Conservation (phyloP, 2,113 vertebrate species). For the Sceloporus tristichus region DNA sequence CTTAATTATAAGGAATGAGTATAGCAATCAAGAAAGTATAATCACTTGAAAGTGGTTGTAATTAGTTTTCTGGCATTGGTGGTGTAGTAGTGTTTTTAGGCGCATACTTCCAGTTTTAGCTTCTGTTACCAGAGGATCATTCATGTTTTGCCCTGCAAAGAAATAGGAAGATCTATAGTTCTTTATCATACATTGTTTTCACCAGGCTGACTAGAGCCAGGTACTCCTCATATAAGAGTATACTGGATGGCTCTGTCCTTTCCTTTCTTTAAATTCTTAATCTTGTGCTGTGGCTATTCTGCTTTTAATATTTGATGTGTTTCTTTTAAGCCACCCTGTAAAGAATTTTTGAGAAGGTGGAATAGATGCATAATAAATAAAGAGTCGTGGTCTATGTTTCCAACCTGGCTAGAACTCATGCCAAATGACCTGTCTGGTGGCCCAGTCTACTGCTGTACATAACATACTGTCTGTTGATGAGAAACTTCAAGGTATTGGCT, state of each 20-base stretch:
- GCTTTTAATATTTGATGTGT: not conserved
- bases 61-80: slow-evolving; percentile 26
- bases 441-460: too few species aligned
- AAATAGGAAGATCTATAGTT: not conserved
- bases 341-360: not conserved
- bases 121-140: not conserved
- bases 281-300: not conserved
- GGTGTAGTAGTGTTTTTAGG: not conserved
- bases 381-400: not conserved
- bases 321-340: not conserved
- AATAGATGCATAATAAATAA: not conserved
- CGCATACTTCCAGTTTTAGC: slow-evolving; percentile 15
- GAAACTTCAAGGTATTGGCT: not conserved
- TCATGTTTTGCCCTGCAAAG: not conserved
- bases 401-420: not conserved
- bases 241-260: too few species aligned
- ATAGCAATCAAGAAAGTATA: slow-evolving; percentile 28
- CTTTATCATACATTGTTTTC: not conserved
- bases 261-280: not conserved
- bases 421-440: not conserved
- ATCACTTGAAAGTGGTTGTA: slow-evolving; percentile 35
- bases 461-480: too few species aligned
- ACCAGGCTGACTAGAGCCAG: not conserved
- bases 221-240: too few species aligned
- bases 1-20: slow-evolving; percentile 29